Percentiles rank a stretch among this genome's conserved stretches.
Evolutionary conservation across 1,140 invertebrate genomes (phyloP).

Genomic region (Drosophila arawakana): DNA sequence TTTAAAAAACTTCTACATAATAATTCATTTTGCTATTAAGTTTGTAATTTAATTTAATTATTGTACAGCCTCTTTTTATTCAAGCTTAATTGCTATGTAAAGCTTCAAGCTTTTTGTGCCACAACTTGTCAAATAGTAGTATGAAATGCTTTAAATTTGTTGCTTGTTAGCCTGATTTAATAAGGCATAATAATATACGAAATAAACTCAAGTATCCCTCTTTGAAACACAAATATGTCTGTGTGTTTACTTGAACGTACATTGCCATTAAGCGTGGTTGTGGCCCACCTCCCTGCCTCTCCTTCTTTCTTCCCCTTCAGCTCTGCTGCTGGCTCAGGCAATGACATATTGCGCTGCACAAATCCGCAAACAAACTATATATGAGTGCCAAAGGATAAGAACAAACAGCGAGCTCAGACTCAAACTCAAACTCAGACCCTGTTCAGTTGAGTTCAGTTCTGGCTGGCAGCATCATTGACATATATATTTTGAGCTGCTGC

Average conservation of each 20-base stretch:
- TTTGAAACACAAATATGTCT: slow-evolving; percentile 48
- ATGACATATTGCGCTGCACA: slow-evolving; percentile 82
- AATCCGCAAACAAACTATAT: slow-evolving; percentile 83
- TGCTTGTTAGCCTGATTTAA: background rate
- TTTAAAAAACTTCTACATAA: too few species aligned
- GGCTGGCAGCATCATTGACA: slow-evolving; percentile 73
- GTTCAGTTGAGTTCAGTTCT: background rate
- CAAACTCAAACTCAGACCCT: background rate
- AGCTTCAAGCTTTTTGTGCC: too few species aligned
- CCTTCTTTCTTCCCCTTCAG: background rate
- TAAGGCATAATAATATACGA: background rate
- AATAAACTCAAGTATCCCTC: slow-evolving; percentile 24
- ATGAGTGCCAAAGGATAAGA: slow-evolving; percentile 81
- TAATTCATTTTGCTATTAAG: too few species aligned
- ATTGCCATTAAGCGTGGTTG: slow-evolving; percentile 78
- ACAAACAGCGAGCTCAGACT: slow-evolving; percentile 59
- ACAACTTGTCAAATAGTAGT: too few species aligned
- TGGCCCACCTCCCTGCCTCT: slow-evolving; percentile 26
- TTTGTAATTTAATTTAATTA: too few species aligned
- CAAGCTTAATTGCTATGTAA: too few species aligned
- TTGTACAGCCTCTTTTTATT: too few species aligned
- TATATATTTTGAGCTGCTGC: slow-evolving; percentile 55
- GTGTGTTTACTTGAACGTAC: slow-evolving; percentile 81
- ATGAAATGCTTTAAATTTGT: background rate
- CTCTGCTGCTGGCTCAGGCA: slow-evolving; percentile 46